Evolutionary conservation across 2,888 invertebrate genomes (phyloP).

Genomic region (Eupeodes latifasciatus): DNA sequence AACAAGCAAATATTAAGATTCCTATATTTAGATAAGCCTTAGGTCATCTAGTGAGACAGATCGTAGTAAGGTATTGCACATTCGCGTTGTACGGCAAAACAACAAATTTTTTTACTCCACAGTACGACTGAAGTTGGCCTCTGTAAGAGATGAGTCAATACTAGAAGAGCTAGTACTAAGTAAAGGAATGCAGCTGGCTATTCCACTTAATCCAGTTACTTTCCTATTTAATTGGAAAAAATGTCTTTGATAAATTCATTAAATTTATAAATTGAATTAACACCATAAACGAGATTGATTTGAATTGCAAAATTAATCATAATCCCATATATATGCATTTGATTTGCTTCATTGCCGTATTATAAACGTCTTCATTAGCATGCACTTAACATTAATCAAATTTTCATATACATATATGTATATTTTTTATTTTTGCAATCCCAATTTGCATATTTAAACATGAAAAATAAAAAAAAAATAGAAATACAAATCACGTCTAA

Average conservation of each 20-base stretch:
- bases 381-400: slow-evolving; percentile 61
- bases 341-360: slow-evolving; percentile 4
- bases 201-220: not conserved
- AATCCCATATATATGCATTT: not conserved
- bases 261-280: slow-evolving; percentile 30
- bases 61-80: too few species aligned
- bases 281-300: slow-evolving; percentile 20
- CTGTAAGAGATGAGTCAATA: too few species aligned
- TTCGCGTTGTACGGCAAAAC: too few species aligned
- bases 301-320: slow-evolving; percentile 52
- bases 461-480: slow-evolving; percentile 4
- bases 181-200: too few species aligned
- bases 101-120: too few species aligned
- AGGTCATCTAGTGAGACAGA: too few species aligned
- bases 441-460: slow-evolving; percentile 33
- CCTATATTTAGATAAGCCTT: too few species aligned
- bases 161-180: too few species aligned
- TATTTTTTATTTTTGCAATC: slow-evolving; percentile 11
- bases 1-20: too few species aligned
- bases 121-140: too few species aligned
- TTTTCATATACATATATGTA: slow-evolving; percentile 9
- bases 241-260: not conserved
- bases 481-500: slow-evolving; percentile 1
- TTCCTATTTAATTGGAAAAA: not conserved
- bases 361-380: slow-evolving; percentile 67